A percentile compares a stretch with the other conserved stretches of the same genome.
These are phyloP conservation scores for Tragelaphus imberbis DNA, from an alignment of 2,113 vertebrate species.

Conservation along the genomic window DNA sequence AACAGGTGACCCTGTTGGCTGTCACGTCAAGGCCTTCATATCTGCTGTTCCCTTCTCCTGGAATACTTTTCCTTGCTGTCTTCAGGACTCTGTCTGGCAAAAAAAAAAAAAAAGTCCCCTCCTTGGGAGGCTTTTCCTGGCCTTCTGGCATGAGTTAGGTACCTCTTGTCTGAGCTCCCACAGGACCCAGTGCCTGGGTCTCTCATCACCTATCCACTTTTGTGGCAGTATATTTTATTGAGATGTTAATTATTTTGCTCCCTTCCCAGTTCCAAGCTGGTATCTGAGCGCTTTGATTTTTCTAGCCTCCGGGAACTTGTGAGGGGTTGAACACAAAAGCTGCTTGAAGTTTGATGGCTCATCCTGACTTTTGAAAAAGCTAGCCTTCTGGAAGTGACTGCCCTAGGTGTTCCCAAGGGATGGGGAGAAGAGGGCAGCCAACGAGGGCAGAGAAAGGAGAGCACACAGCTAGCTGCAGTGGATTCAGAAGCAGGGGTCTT, in stretches of 20 bases:
- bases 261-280: conserved; percentile 23
- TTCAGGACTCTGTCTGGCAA: background rate
- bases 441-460: background rate
- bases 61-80: background rate
- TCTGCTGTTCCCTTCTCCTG: background rate
- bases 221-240: background rate
- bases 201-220: background rate
- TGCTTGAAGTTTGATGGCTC: conserved; percentile 54
- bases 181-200: too few relatives aligned
- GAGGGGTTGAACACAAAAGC: conserved; percentile 1
- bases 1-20: background rate
- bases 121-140: background rate
- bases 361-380: conserved; percentile 33
- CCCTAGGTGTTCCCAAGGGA: background rate
- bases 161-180: background rate
- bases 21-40: background rate
- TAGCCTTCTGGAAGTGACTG: conserved; percentile 15
- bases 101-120: background rate
- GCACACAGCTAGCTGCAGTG: background rate
- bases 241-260: background rate
- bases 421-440: background rate
- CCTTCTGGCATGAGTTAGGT: background rate
- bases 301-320: conserved; percentile 31
- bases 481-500: background rate
- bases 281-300: conserved; percentile 42